Conservation (phyloP, 1,140 invertebrate genomes). For the Acyrthosiphon pisum region DNA sequence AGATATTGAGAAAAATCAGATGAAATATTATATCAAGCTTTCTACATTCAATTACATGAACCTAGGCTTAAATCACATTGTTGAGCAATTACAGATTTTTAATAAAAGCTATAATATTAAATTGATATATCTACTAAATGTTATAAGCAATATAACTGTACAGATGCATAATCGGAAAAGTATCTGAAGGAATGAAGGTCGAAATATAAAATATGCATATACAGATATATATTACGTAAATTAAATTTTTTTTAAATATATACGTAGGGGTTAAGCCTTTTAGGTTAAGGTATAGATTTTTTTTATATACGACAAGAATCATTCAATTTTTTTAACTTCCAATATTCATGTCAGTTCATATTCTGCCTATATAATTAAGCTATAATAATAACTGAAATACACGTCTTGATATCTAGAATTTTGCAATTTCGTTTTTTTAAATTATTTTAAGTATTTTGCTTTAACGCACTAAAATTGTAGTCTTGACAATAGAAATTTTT, state of each 20-base stretch:
- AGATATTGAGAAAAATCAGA: background rate
- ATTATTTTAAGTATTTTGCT: background rate
- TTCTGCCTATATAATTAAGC: too few species aligned
- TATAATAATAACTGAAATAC: too few species aligned
- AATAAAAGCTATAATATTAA: background rate
- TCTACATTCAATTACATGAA: background rate
- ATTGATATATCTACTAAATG: background rate
- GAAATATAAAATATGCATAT: too few species aligned
- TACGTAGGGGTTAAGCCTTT: too few species aligned
- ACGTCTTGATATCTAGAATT: background rate
- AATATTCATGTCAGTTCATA: too few species aligned
- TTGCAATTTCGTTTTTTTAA: background rate
- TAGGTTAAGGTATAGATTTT: too few species aligned
- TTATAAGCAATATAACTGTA: background rate
- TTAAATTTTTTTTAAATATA: too few species aligned
- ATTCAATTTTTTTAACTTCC: too few species aligned
- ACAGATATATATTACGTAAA: too few species aligned
- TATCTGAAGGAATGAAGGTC: too few species aligned
- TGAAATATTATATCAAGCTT: background rate
- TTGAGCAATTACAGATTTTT: background rate
- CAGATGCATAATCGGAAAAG: too few species aligned
- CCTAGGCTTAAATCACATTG: background rate
- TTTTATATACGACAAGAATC: too few species aligned
- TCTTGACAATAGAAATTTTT: background rate
- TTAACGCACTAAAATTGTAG: background rate